Conservation (phyloP, 2,113 vertebrate genomes). For the Heterocephalus glaber region DNA sequence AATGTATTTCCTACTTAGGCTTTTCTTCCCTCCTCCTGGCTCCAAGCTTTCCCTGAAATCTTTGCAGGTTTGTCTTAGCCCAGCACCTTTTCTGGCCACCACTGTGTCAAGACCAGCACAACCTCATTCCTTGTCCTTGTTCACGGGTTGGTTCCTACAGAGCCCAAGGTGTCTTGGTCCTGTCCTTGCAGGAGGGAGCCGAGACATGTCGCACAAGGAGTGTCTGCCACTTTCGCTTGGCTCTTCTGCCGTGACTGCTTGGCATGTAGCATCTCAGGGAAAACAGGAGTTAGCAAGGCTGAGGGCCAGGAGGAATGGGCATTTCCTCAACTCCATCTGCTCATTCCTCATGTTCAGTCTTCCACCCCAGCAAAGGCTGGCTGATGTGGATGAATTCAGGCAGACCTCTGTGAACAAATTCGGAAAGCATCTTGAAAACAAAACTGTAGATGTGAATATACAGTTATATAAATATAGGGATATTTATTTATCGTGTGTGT, state of each 20-base stretch:
- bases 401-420: neutral
- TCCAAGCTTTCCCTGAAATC: fast-evolving
- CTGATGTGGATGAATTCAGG: neutral
- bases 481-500: neutral
- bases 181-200: too few species aligned
- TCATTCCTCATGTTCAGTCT: neutral
- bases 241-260: neutral
- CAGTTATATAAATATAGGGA: neutral
- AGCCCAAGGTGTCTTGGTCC: neutral
- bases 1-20: neutral
- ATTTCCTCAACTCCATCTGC: neutral
- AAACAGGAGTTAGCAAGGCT: neutral
- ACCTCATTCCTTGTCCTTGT: neutral
- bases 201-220: neutral
- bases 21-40: neutral
- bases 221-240: fast-evolving
- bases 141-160: neutral
- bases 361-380: neutral
- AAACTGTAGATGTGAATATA: neutral
- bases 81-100: neutral
- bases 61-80: neutral
- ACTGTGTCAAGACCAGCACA: neutral
- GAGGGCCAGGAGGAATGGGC: neutral
- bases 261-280: neutral
- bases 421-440: neutral